Evolutionary conservation across 2,113 vertebrate species (phyloP).

Genomic region (Propithecus coquereli): DNA sequence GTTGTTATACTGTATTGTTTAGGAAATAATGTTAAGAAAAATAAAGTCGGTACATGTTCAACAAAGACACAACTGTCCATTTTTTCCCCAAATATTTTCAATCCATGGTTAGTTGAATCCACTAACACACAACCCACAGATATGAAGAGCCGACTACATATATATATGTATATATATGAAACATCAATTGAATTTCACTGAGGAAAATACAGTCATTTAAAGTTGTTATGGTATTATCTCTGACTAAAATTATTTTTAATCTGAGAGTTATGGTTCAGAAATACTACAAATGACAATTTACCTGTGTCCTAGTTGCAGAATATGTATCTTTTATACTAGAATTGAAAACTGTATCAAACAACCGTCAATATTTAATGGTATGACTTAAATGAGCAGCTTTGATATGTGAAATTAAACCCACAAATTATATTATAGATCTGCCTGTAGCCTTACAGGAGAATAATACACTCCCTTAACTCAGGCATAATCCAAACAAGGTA

Average conservation of each 20-base stretch:
- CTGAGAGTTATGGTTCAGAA: constrained; percentile 13
- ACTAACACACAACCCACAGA: not conserved
- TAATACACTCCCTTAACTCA: not conserved
- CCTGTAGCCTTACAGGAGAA: not conserved
- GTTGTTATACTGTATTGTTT: not conserved
- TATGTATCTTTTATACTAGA: not conserved
- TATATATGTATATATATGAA: not conserved
- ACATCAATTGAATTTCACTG: not conserved
- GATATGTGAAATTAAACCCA: not conserved
- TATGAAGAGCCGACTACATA: not conserved
- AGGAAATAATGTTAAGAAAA: not conserved
- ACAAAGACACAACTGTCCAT: not conserved
- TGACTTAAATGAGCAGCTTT: not conserved
- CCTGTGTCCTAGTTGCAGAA: not conserved
- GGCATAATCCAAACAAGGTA: not conserved
- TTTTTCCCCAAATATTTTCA: not conserved
- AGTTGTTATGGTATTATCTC: not conserved
- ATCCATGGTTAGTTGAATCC: not conserved
- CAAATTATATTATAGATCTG: not conserved
- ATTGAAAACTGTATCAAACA: not conserved
- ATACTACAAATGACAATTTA: not conserved
- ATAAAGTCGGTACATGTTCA: not conserved
- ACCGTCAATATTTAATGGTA: not conserved
- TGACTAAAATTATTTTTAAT: constrained; percentile 17
- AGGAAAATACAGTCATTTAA: not conserved